Conservation (phyloP, 2,113 vertebrate species). For the Semnornis frantzii region DNA sequence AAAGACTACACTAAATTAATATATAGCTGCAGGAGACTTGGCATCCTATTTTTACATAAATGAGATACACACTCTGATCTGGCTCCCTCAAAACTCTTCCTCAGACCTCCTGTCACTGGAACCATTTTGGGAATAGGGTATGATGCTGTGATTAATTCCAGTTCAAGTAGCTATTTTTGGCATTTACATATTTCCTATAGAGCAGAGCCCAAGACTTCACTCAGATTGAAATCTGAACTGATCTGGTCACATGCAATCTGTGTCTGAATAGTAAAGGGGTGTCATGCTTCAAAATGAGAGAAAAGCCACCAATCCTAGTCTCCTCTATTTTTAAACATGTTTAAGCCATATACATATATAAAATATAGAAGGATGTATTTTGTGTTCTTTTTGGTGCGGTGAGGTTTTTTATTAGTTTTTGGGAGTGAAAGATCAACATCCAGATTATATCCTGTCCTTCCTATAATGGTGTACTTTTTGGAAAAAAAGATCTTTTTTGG, state of each 20-base stretch:
- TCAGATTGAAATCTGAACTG: slow-evolving; percentile 27
- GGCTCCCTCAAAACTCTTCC: neutral
- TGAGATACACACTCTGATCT: neutral
- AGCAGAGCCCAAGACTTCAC: neutral
- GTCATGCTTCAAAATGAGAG: neutral
- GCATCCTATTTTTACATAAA: slow-evolving; percentile 5
- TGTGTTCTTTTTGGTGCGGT: neutral
- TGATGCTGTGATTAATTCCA: slow-evolving; percentile 10
- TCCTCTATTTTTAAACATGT: neutral
- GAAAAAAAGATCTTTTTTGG: neutral
- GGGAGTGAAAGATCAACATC: neutral
- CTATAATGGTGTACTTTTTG: neutral
- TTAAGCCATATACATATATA: neutral
- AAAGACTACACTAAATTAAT: neutral
- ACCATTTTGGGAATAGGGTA: neutral
- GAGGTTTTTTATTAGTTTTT: neutral
- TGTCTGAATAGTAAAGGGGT: neutral
- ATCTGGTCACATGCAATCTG: neutral
- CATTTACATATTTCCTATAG: slow-evolving; percentile 7
- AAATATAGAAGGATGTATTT: neutral
- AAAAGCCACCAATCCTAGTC: neutral
- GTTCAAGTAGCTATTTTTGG: slow-evolving; percentile 44
- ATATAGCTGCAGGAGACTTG: slow-evolving; percentile 9
- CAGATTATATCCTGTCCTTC: neutral
- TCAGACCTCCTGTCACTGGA: slow-evolving; percentile 14